phyloP scores from a whole-genome alignment of 2,113 vertebrate genomes.

The Dicrurus megarhynchus region DNA sequence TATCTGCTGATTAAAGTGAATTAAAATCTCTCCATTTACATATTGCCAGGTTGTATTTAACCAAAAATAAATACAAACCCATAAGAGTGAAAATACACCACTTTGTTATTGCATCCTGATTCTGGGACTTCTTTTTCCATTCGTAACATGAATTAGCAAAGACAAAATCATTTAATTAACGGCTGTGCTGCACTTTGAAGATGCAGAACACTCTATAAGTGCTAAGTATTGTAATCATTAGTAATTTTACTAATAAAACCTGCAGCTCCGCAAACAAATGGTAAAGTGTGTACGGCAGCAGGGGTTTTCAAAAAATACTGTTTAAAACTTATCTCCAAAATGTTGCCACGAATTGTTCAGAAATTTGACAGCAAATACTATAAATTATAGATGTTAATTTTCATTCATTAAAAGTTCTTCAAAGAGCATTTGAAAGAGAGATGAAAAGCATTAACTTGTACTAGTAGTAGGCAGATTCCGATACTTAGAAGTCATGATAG shows the following conservation, averaged over 20 bases:
- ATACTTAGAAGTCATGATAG: slow-evolving; percentile 73
- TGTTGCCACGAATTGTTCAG: slow-evolving; percentile 66
- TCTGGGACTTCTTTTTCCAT: neutral
- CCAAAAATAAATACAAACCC: neutral
- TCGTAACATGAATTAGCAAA: slow-evolving; percentile 61
- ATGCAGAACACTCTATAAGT: slow-evolving; percentile 34
- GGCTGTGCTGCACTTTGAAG: slow-evolving; percentile 64
- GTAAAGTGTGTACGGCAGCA: slow-evolving; percentile 23
- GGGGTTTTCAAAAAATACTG: slow-evolving; percentile 48
- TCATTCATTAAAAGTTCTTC: slow-evolving; percentile 72
- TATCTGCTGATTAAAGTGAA: neutral
- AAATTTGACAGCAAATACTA: slow-evolving; percentile 66
- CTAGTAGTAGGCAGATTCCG: slow-evolving; percentile 62
- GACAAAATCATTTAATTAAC: slow-evolving; percentile 69
- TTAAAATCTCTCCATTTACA: neutral
- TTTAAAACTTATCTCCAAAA: slow-evolving; percentile 61
- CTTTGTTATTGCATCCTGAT: neutral
- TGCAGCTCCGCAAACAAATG: neutral
- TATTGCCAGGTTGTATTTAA: neutral
- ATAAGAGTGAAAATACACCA: neutral
- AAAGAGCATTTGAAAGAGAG: slow-evolving; percentile 71
- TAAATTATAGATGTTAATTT: slow-evolving; percentile 70
- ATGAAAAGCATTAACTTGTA: slow-evolving; percentile 70
- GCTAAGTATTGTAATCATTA: slow-evolving; percentile 68
- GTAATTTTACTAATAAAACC: slow-evolving; percentile 64